Percentiles rank a stretch among this genome's conserved stretches.
These are phyloP conservation scores for Scomber scombrus DNA, from an alignment of 2,113 vertebrate species.

Conservation along the genomic window DNA sequence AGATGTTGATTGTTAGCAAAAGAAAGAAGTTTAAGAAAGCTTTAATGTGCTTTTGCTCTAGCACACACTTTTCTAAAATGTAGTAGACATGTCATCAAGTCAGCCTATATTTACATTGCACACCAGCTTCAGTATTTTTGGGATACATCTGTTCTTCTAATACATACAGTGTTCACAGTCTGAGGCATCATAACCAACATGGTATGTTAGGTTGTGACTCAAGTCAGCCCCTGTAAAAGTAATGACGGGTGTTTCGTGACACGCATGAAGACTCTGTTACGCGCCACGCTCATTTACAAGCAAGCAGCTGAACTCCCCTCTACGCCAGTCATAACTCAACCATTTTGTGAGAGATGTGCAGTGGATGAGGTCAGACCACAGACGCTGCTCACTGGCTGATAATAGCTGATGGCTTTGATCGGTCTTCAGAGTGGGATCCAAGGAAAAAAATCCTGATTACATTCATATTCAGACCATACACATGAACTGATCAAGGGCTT, in stretches of 20 bases:
- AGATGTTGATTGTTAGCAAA: neutral
- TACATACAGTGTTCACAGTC: constrained; percentile 33
- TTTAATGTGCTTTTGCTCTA: neutral
- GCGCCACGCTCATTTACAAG: constrained; percentile 70
- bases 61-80: neutral
- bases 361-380: constrained; percentile 68
- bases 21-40: no score
- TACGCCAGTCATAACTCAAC: constrained; percentile 69
- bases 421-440: constrained; percentile 62
- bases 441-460: constrained; percentile 73
- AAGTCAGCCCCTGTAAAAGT: constrained; percentile 74
- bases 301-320: constrained; percentile 40
- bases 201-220: constrained; percentile 59
- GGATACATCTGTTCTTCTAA: constrained; percentile 46
- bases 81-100: neutral
- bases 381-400: constrained; percentile 48
- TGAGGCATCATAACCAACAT: constrained; percentile 56
- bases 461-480: constrained; percentile 71
- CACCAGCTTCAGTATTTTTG: constrained; percentile 16
- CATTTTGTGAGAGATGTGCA: constrained; percentile 59
- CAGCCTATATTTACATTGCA: neutral
- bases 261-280: constrained; percentile 61
- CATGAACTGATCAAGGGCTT: constrained; percentile 69
- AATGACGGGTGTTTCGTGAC: constrained; percentile 72
- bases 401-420: constrained; percentile 65